A percentile compares a stretch with the other conserved stretches of the same genome.
phyloP scores from a whole-genome alignment of 2,797 vertebrate species.

The Apodemus agrarius region DNA sequence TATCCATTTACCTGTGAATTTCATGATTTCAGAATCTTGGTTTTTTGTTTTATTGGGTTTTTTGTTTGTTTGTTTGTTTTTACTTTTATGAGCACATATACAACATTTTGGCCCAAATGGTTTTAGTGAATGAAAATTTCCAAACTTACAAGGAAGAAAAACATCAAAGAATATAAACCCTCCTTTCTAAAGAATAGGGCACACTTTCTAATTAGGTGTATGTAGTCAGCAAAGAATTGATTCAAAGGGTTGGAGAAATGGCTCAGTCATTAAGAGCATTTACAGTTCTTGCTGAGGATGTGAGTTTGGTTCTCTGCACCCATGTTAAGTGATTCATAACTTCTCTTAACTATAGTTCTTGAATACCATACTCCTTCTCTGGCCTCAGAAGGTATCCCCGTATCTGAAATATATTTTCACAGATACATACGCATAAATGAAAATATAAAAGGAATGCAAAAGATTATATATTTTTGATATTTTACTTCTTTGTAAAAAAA shows the following conservation, averaged over 20 bases:
- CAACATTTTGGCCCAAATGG: background rate
- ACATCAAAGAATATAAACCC: background rate
- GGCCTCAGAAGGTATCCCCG: too few relatives aligned
- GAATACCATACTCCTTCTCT: background rate
- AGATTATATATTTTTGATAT: background rate
- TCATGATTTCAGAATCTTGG: too few relatives aligned
- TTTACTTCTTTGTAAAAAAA: background rate
- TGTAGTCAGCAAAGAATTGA: background rate
- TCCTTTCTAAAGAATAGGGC: background rate
- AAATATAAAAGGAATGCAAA: background rate
- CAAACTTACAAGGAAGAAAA: background rate
- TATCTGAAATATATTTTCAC: background rate
- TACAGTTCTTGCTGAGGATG: background rate
- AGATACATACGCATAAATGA: background rate
- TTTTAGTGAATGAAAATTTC: background rate
- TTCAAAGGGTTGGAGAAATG: background rate
- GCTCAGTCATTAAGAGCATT: background rate
- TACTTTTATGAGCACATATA: background rate
- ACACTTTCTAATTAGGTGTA: background rate
- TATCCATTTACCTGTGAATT: too few relatives aligned
- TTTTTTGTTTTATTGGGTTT: too few relatives aligned
- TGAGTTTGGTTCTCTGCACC: background rate
- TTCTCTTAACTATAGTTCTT: background rate
- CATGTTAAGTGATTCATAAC: background rate
- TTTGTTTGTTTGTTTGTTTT: background rate